Base-by-base conservation (phyloP, 2,888 invertebrate species). In the Spicauda simplicius region DNA sequence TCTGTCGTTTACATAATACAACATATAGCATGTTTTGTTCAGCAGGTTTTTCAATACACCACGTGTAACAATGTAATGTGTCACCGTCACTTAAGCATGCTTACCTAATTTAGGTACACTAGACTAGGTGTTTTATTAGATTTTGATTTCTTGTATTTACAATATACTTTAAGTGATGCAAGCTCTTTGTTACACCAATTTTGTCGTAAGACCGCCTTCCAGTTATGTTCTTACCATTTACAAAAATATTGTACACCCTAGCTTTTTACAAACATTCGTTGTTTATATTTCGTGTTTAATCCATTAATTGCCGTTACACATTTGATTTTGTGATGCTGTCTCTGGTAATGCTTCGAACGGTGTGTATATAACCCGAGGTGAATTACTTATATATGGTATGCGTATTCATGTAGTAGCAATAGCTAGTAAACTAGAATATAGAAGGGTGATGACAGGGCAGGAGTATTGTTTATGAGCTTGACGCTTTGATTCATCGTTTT, bases 11-110 rank as follows among this genome's bases (percentile, higher is more conserved):
- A n/a, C 45, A 5, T 45, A 45, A 45, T 45, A n/a, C 45, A 45
- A 45, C 45, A 45, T 45, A 45, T 12, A 45, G 45, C 45, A 45
- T 45, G 45, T 45, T 45, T 45, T 45, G 12, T n/a, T 45, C n/a
- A 45, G 45, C 45, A 45, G n/a, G 14, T 14, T 4, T 5, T 45
- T 6, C 12, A 12, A 25, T 37, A 37, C 45, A 45, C 5, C 45
- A 45, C 45, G 45, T 45, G 45, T 45, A n/a, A 45, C 45, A 45
- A 45, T 6, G n/a, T 45, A 45, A 45, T 45, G 41, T 41, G 45
- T 45, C 45, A 45, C 45, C 1, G 45, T 45, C 45, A 45, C 45
- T n/a, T n/a, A 37, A 45, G 45, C 45, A 45, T 45, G 45, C 45
- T n/a, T 45, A n/a, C 6, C n/a, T n/a, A 11, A 45, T 45, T 25